Evolutionary conservation across 2,113 vertebrate genomes (phyloP).

Genomic region (Gymnorhina tibicen): DNA sequence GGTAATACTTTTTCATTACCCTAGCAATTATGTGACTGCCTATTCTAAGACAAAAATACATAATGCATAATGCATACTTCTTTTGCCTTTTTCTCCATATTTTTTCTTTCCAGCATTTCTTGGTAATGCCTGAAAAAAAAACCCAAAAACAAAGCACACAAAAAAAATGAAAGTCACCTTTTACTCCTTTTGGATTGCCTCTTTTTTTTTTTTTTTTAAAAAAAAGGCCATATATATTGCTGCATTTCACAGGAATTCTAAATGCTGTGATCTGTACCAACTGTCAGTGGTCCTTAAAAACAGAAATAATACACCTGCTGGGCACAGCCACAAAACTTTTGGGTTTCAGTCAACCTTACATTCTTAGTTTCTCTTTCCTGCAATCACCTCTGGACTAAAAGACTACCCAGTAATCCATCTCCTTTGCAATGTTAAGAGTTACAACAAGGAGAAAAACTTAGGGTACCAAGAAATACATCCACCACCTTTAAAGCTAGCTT

Average conservation of each 20-base stretch:
- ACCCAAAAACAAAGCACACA: fast-evolving
- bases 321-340: not conserved
- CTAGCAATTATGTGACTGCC: not conserved
- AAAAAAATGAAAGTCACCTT: not conserved
- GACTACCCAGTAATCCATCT: not conserved
- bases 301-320: not conserved
- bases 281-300: not conserved
- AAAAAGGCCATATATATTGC: not conserved
- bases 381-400: not conserved
- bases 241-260: not conserved
- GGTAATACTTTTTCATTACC: not conserved
- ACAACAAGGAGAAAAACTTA: not conserved
- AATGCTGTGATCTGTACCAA: not conserved
- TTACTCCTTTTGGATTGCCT: not conserved
- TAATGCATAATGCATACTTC: not conserved
- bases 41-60: not conserved
- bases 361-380: not conserved
- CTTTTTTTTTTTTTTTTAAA: not conserved
- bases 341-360: not conserved
- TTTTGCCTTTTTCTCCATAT: not conserved
- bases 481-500: not conserved
- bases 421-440: not conserved
- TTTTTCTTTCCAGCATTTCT: not conserved
- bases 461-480: not conserved
- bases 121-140: not conserved